Conservation (phyloP, 2,113 vertebrate species). For the Poecilia latipinna region DNA sequence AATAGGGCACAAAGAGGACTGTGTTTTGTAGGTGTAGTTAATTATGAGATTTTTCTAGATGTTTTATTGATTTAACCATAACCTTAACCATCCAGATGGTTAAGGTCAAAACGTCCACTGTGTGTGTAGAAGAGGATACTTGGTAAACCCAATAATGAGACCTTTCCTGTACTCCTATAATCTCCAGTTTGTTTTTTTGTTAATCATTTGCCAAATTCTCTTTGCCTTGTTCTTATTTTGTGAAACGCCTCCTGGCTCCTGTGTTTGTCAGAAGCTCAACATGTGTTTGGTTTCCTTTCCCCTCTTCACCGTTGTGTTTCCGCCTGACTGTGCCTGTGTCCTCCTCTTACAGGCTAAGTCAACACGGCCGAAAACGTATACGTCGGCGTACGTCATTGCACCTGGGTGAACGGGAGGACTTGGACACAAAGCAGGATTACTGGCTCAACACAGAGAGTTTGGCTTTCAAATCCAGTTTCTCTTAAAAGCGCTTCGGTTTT, state of each 20-base stretch:
- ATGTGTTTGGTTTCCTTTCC: conserved; percentile 1
- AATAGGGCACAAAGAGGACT: too few relatives aligned
- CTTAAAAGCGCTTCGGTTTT: too few relatives aligned
- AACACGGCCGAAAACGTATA: neutral
- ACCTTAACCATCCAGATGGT: too few relatives aligned
- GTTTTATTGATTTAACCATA: too few relatives aligned
- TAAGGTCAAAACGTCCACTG: too few relatives aligned
- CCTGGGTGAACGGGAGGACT: neutral
- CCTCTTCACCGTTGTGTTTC: conserved; percentile 10
- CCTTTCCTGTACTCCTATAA: too few relatives aligned
- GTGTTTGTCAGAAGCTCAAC: conserved; percentile 8
- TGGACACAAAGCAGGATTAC: neutral
- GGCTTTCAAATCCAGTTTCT: neutral
- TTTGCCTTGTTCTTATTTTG: conserved; percentile 1
- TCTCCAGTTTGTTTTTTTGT: neutral
- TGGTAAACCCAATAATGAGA: too few relatives aligned
- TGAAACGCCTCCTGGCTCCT: neutral
- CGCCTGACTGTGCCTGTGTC: neutral
- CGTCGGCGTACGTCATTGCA: neutral
- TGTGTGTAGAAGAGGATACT: too few relatives aligned
- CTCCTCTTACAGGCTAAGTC: conserved; percentile 1
- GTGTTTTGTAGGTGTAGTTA: too few relatives aligned
- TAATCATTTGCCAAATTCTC: neutral
- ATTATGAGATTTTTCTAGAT: too few relatives aligned
- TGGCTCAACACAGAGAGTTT: too few relatives aligned